Base-by-base conservation (phyloP, 2,888 invertebrate genomes). In the Eugnorisma glareosa region DNA sequence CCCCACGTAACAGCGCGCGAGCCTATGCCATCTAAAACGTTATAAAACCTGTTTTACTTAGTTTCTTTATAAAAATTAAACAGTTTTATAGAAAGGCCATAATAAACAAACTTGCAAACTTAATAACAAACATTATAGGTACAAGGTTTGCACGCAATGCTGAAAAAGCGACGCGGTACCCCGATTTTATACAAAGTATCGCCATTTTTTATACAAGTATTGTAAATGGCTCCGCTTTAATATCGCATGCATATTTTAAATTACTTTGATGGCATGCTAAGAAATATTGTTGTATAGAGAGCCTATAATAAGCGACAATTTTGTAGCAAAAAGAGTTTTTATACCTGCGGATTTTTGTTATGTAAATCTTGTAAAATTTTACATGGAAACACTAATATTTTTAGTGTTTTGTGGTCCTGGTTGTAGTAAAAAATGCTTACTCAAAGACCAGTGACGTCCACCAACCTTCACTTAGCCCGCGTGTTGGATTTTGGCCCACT, bases 191-290 rank as follows among this genome's bases (percentile, higher is more conserved):
- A 77, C 40, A 59, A 73, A 79, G 74, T 73, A 63, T 72, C 35
- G 28, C 45, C 8, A 57, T 69, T 75, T 74, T 74, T 72, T 45
- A 48, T 28, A 66, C 70, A 67, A 67, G 54, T 31, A 45, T 67
- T 73, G 67, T 63, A 45, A 74, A 72, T 57, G 64, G 57, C 54
- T 67, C 51, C 35, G 43, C 40, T 75, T 75, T 28, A 40, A 59
- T 45, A 51, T 79, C 51, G 84, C 80, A 84, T 84, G 75, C 54
- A 57, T 63, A 79, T 68, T 82, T 21, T 70, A 72, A 80, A 70
- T 70, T 79, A 15, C 31, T 51, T 51, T 54, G 24, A 28, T 64
- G 51, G 63, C 59, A 67, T 74, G 79, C 51, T 48, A 21, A 35
- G 35, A 61, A 57, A 63, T 48, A 63, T 35, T 54, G 13, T 21